These are phyloP conservation scores for Macrobrachium nipponense DNA, from an alignment of 1,140 invertebrate species.

Conservation along the genomic window DNA sequence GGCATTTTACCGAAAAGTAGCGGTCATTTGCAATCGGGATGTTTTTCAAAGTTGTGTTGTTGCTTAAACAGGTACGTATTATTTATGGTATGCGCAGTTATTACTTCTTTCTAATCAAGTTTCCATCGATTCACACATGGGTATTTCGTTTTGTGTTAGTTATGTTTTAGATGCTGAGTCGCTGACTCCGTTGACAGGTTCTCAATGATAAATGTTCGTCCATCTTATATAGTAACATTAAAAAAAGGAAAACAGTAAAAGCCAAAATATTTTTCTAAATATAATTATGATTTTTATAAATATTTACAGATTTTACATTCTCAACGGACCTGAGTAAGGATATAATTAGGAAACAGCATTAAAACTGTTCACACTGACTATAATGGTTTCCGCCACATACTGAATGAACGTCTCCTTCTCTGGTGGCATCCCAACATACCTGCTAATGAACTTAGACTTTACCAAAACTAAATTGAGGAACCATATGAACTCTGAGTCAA, in stretches of 20 bases:
- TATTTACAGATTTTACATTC: constrained; percentile 56
- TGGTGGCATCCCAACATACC: constrained; percentile 21
- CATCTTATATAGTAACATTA: background rate
- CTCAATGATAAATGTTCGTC: background rate
- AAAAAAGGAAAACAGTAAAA: constrained; percentile 6
- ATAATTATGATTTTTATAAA: constrained; percentile 48
- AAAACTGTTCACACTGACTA: constrained; percentile 58
- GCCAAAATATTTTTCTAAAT: constrained; percentile 54
- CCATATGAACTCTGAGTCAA: background rate
- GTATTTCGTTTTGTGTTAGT: too few species aligned
- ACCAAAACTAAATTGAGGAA: background rate
- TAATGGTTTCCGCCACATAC: constrained; percentile 48
- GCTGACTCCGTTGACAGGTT: background rate
- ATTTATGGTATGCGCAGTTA: too few species aligned
- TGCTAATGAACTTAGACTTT: constrained; percentile 17
- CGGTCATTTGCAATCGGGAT: too few species aligned
- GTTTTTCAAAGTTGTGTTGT: too few species aligned
- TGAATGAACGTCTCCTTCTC: constrained; percentile 45
- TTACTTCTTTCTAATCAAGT: too few species aligned
- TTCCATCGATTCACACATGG: too few species aligned
- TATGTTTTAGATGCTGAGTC: too few species aligned
- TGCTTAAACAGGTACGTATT: too few species aligned
- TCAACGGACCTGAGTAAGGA: constrained; percentile 52
- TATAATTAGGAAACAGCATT: constrained; percentile 48
- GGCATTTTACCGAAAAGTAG: too few species aligned